These are phyloP conservation scores for Metallyticus violacea DNA, from an alignment of 2,888 invertebrate genomes.

Conservation along the genomic window DNA sequence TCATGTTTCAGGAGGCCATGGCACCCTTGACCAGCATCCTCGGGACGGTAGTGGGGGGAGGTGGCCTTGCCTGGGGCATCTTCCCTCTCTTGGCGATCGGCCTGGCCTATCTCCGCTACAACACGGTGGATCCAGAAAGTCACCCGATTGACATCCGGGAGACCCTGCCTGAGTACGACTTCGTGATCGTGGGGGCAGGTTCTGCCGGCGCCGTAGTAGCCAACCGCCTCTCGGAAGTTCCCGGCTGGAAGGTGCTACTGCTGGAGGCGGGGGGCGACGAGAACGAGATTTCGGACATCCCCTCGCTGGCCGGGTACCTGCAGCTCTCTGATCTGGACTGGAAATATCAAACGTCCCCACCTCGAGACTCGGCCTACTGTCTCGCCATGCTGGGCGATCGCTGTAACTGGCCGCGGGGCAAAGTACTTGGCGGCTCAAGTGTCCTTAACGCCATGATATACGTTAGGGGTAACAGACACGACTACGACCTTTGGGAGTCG, in stretches of 20 bases:
- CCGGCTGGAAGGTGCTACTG: slow-evolving; percentile 78
- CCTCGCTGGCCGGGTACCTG: slow-evolving; percentile 77
- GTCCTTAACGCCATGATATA: slow-evolving; percentile 92
- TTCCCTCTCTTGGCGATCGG: slow-evolving; percentile 80
- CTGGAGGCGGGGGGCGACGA: slow-evolving; percentile 87
- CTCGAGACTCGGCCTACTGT: slow-evolving; percentile 77
- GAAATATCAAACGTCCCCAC: slow-evolving; percentile 83
- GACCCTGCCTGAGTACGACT: slow-evolving; percentile 75
- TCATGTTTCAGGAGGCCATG: not conserved
- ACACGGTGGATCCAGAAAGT: slow-evolving; percentile 78
- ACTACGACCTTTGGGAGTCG: slow-evolving; percentile 84
- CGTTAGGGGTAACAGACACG: slow-evolving; percentile 79
- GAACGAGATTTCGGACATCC: slow-evolving; percentile 84
- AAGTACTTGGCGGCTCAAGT: slow-evolving; percentile 82
- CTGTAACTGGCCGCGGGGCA: slow-evolving; percentile 91
- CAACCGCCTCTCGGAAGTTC: slow-evolving; percentile 74
- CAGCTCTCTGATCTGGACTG: slow-evolving; percentile 87
- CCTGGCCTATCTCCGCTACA: slow-evolving; percentile 55
- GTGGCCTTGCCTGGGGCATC: slow-evolving; percentile 56
- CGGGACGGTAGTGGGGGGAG: slow-evolving; percentile 23
- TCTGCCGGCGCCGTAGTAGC: slow-evolving; percentile 89
- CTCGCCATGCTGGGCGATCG: slow-evolving; percentile 83
- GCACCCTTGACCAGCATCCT: slow-evolving; percentile 1
- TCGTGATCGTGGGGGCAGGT: slow-evolving; percentile 82
- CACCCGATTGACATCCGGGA: slow-evolving; percentile 64